Evolutionary conservation across 2,888 invertebrate genomes (phyloP).

Genomic region (Microchrysa polita): DNA sequence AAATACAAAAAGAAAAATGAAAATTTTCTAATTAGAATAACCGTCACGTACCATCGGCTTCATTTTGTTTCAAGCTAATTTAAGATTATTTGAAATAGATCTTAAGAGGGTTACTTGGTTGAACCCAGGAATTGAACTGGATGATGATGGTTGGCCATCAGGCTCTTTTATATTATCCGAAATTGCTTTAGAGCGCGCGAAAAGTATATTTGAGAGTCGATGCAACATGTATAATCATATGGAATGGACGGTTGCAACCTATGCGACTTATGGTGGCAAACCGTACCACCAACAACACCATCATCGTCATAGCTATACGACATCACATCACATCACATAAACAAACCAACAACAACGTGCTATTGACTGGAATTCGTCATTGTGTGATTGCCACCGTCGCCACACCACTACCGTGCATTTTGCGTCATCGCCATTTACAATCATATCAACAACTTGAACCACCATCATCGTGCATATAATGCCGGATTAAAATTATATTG

Average conservation of each 20-base stretch:
- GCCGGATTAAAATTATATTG: constrained; percentile 8
- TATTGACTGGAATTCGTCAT: constrained; percentile 20
- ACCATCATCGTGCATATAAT: constrained; percentile 3
- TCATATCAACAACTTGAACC: constrained; percentile 22
- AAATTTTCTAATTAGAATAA: constrained; percentile 35
- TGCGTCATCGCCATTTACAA: too few relatives aligned
- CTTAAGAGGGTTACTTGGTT: constrained; percentile 58
- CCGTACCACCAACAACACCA: constrained; percentile 49
- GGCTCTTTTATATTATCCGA: constrained; percentile 60
- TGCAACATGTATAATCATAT: constrained; percentile 23
- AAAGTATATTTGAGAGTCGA: constrained; percentile 12
- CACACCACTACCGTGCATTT: constrained; percentile 46
- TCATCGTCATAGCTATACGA: constrained; percentile 54
- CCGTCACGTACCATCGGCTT: constrained; percentile 62
- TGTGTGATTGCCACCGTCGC: constrained; percentile 47
- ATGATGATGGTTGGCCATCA: constrained; percentile 61
- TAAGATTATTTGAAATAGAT: constrained; percentile 47
- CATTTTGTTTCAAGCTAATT: constrained; percentile 56
- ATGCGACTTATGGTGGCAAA: constrained; percentile 28
- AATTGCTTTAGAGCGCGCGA: constrained; percentile 41
- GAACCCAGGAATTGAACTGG: constrained; percentile 65
- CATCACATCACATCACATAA: too few relatives aligned
- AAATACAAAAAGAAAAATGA: constrained; percentile 3
- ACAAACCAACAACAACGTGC: constrained; percentile 51
- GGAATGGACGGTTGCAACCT: constrained; percentile 34